A percentile compares a stretch with the other conserved stretches of the same genome.
Conservation (phyloP, 2,888 invertebrate genomes). For the Steromphala cineraria region DNA sequence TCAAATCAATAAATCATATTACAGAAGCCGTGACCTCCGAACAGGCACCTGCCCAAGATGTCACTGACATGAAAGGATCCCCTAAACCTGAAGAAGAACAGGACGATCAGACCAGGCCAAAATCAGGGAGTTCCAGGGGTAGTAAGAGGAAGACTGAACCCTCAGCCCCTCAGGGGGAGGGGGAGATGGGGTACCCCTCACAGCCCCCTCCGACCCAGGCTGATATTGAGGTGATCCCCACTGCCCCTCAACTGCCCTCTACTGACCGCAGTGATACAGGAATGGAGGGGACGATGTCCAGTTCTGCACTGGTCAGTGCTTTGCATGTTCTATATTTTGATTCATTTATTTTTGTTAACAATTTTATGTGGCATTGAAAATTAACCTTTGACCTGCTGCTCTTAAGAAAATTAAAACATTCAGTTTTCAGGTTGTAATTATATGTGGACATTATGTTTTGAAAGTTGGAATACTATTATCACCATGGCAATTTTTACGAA, state of each 20-base stretch:
- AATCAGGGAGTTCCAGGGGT: background rate
- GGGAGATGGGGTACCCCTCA: background rate
- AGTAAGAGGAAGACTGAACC: background rate
- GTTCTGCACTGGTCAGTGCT: slow-evolving; percentile 59
- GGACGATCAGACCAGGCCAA: no score
- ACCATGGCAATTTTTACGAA: no score
- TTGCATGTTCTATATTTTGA: no score
- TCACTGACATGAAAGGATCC: background rate
- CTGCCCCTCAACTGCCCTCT: slow-evolving; percentile 59
- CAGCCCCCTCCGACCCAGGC: slow-evolving; percentile 14
- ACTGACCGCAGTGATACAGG: slow-evolving; percentile 53
- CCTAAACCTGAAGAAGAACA: background rate
- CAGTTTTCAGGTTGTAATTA: no score
- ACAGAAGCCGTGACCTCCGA: background rate
- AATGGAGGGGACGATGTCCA: slow-evolving; percentile 64
- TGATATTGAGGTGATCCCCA: slow-evolving; percentile 46
- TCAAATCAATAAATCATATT: background rate
- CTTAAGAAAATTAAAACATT: no score
- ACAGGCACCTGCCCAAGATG: background rate
- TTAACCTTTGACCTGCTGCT: no score
- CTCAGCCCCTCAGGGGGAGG: background rate
- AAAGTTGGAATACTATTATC: no score
- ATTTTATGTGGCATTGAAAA: no score
- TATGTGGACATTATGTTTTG: no score
- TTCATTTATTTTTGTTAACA: no score